Conservation (phyloP, 2,113 vertebrate genomes). For the Pluvianellus socialis region DNA sequence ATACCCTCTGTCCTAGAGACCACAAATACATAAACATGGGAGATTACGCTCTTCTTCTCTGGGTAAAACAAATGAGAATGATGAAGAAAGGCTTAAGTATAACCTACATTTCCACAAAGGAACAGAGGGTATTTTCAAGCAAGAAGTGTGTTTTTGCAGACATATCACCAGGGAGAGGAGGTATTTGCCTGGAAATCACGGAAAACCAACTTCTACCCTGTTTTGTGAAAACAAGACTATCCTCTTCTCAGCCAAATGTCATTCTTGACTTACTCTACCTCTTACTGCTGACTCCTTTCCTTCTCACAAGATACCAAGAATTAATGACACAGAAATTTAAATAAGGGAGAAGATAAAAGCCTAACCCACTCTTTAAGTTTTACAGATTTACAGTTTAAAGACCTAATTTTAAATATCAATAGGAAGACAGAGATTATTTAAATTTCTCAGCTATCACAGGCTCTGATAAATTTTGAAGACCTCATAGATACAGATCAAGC, state of each 20-base stretch:
- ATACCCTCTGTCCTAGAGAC: background rate
- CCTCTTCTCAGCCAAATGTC: background rate
- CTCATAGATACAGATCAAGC: background rate
- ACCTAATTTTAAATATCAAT: background rate
- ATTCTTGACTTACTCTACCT: background rate
- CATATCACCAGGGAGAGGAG: background rate
- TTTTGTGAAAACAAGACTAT: background rate
- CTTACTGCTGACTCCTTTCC: background rate
- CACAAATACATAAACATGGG: background rate
- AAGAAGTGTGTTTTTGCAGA: background rate
- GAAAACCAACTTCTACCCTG: background rate
- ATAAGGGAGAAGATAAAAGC: background rate
- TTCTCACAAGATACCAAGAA: background rate
- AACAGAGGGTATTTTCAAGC: background rate
- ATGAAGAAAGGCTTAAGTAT: background rate
- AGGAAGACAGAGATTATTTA: background rate
- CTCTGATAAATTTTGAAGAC: background rate
- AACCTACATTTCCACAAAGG: background rate
- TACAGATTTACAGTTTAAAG: background rate
- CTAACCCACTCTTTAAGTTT: background rate
- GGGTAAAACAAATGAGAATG: background rate
- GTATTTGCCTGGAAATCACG: background rate
- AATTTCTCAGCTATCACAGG: background rate
- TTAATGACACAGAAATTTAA: conserved; percentile 37
- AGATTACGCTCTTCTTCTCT: background rate